phyloP scores from a whole-genome alignment of 2,113 vertebrate species.

The Montifringilla adamsi region DNA sequence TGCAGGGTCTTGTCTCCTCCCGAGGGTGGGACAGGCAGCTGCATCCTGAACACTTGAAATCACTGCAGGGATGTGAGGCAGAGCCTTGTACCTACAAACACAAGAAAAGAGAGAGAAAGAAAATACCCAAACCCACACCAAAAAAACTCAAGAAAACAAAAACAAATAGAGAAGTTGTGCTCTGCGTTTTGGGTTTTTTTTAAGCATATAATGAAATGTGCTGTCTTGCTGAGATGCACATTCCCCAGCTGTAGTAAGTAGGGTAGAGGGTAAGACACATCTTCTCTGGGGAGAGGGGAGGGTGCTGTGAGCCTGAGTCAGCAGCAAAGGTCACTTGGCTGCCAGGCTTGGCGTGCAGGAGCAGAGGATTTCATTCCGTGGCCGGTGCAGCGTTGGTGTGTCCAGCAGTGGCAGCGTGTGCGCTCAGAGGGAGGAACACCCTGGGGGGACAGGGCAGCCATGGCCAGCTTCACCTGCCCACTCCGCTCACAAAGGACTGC shows the following conservation, averaged over 20 bases:
- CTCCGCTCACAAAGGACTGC: neutral
- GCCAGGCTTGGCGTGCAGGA: neutral
- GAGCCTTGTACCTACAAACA: neutral
- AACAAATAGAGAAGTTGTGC: neutral
- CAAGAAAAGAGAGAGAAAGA: neutral
- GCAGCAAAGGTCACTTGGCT: constrained; percentile 26
- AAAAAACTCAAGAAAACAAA: neutral
- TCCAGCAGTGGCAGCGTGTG: neutral
- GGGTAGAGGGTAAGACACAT: neutral
- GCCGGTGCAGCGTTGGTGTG: neutral
- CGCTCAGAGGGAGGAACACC: neutral
- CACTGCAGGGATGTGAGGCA: neutral
- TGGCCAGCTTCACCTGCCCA: neutral
- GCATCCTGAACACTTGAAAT: neutral
- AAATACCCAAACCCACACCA: neutral
- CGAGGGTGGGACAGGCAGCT: neutral
- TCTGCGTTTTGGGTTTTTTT: fast-evolving
- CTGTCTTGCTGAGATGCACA: neutral
- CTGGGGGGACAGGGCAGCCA: fast-evolving
- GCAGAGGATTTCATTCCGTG: neutral
- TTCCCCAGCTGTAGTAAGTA: neutral
- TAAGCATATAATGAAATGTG: neutral
- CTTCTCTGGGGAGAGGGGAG: neutral
- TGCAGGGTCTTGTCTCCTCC: neutral
- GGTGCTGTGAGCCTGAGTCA: neutral